Evolutionary conservation across 2,888 invertebrate species (phyloP), one percentile per base, ranked within the genome.

Genomic region (Phasia obesa): DNA sequence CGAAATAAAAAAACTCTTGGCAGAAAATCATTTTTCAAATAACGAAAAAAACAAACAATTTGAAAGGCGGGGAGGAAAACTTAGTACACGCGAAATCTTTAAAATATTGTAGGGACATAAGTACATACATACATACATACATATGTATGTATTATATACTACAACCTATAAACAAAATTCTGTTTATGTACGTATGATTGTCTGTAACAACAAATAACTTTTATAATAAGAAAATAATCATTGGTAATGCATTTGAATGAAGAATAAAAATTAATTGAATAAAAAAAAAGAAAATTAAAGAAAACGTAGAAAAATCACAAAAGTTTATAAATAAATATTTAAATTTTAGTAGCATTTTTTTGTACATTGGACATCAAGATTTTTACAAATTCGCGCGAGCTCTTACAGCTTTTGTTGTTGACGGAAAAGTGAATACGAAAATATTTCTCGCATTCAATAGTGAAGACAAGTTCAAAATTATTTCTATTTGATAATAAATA

Each of bases 161-260:
- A n/a, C n/a, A n/a, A n/a, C n/a, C n/a, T n/a, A n/a, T n/a, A n/a
- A n/a, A n/a, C n/a, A n/a, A n/a, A n/a, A n/a, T n/a, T n/a, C n/a
- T n/a, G n/a, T n/a, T n/a, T n/a, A n/a, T n/a, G n/a, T n/a, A n/a
- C n/a, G n/a, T n/a, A n/a, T n/a, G n/a, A n/a, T 25, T 31, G 7
- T 49, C 19, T 35, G 11, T 64, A 19, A 62, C n/a, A n/a, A n/a
- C n/a, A n/a, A n/a, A 70, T 84, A 42, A 85, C 85, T 74, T 85
- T 84, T 85, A 85, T 84, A 84, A 86, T 86, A 86, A n/a, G n/a
- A 84, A 85, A 85, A 84, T 85, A n/a, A n/a, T 85, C 85, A 87
- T 87, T 87, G 87, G 87, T 88, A 86, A 87, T 86, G 84, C 84
- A 86, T 86, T 87, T 78, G 59, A 83, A 65, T 49, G 59, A 51